Base-by-base conservation (phyloP, 2,797 vertebrate species). In the Coreius guichenoti region DNA sequence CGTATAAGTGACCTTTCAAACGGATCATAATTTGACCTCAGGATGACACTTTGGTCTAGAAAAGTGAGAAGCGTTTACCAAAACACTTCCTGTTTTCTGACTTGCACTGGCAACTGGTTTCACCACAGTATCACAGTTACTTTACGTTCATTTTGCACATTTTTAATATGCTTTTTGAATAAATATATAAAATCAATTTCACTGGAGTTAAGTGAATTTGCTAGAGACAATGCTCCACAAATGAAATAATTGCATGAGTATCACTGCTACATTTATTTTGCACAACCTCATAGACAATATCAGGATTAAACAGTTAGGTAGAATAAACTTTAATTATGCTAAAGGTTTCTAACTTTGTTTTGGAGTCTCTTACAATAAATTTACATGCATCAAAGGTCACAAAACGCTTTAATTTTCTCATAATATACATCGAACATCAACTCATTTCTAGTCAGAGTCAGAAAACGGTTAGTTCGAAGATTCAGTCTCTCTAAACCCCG, bases 41-140 rank as follows among this genome's bases (percentile, higher is more conserved):
- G 69, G 68, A 8, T 90, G 81, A 90, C 86, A 73, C 63, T 51
- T 45, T 49, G 84, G 75, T 86, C 39, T 49, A 49, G 33, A 72
- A 81, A 82, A 86, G 84, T 81, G 81, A 79, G 81, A 70, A 54
- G 81, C 72, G 31, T 88, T 81, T 84, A 80, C 84, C 81, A 70
- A 56, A 45, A 36, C 26, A 23, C 87, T 88, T 88, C 87, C 87
- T 88, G 87, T 88, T 89, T 76, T 85, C 26, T 56, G 78, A 65
- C 74, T 51, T 19, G 26, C 23, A 61, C 33, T 76, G 69, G 54
- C 51, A 70, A 39, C 78, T 23, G 23, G 12, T 51, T 81, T 61
- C 49, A 80, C 76, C 76, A 72, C 26, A 21, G n/a, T 68, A 23
- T 81, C 81, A 63, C 61, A 29, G 51, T 69, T 81, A 39, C 29